phyloP scores from a whole-genome alignment of 2,888 invertebrate genomes.

The Heterodera filipjevi region DNA sequence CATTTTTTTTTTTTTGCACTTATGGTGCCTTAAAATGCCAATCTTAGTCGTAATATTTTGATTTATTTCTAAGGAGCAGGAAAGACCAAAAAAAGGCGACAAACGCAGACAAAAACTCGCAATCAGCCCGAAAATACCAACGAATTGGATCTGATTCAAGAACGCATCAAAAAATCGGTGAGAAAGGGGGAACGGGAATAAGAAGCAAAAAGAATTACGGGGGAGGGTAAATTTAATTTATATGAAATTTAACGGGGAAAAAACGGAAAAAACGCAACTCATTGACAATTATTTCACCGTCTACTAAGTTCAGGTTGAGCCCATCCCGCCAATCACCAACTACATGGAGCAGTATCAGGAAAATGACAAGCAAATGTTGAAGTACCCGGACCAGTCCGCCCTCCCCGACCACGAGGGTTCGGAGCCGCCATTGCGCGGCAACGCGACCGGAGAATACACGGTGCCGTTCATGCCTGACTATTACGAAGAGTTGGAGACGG shows the following conservation, averaged over 20 bases:
- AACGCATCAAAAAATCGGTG: slow-evolving; percentile 42
- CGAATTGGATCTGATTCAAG: slow-evolving; percentile 43
- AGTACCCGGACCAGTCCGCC: slow-evolving; percentile 38
- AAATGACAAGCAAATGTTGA: slow-evolving; percentile 37
- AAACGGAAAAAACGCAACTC: too few species aligned
- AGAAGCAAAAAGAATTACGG: too few species aligned
- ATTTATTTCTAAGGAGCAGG: slow-evolving; percentile 34
- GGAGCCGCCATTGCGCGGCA: background rate
- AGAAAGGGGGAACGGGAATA: background rate
- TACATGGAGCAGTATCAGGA: slow-evolving; percentile 38
- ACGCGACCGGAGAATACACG: slow-evolving; percentile 42
- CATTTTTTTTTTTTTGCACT: too few species aligned
- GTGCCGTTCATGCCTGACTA: slow-evolving; percentile 49
- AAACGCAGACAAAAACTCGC: slow-evolving; percentile 49
- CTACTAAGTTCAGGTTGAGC: background rate
- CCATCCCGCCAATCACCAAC: slow-evolving; percentile 2
- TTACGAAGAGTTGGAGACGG: slow-evolving; percentile 43
- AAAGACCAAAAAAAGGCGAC: slow-evolving; percentile 58
- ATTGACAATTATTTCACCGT: too few species aligned
- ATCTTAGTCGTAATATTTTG: background rate
- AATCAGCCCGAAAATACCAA: slow-evolving; percentile 29
- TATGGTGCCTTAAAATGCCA: too few species aligned
- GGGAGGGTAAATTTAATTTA: too few species aligned
- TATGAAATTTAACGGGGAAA: too few species aligned
- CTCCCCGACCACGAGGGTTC: slow-evolving; percentile 37